Conservation (phyloP, 2,888 invertebrate genomes). For the Chloroclystis v-ata region DNA sequence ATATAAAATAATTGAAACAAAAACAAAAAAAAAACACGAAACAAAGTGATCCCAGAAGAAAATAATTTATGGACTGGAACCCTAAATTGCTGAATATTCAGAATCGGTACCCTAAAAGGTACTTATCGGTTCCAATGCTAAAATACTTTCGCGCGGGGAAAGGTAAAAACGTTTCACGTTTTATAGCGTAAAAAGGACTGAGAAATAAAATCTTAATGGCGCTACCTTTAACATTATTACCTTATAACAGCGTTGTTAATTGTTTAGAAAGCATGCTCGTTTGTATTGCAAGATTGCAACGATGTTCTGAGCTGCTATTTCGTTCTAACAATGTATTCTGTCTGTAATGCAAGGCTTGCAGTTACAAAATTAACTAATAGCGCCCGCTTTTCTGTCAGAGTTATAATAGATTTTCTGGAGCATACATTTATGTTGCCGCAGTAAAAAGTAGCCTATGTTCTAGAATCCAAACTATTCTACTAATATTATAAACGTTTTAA, state of each 20-base stretch:
- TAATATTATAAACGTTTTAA: too few species aligned
- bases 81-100: neutral
- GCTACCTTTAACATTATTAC: slow-evolving; percentile 28
- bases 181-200: slow-evolving; percentile 27
- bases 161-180: slow-evolving; percentile 29
- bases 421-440: too few species aligned
- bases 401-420: too few species aligned
- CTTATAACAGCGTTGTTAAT: slow-evolving; percentile 43
- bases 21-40: too few species aligned
- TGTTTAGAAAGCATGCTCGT: slow-evolving; percentile 40
- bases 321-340: slow-evolving; percentile 55
- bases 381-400: too few species aligned
- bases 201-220: slow-evolving; percentile 30
- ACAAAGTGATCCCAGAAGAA: too few species aligned
- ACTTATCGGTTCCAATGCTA: slow-evolving; percentile 25
- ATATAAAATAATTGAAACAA: too few species aligned
- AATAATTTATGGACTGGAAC: too few species aligned
- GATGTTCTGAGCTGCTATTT: slow-evolving; percentile 53
- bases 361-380: too few species aligned
- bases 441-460: too few species aligned
- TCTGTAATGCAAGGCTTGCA: too few species aligned
- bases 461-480: too few species aligned
- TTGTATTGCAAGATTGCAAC: slow-evolving; percentile 50
- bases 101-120: slow-evolving; percentile 5
- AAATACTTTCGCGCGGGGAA: slow-evolving; percentile 20